Evolutionary conservation across 2,797 vertebrate species (phyloP), one percentile per base, ranked within the genome.

Genomic region (Cyclura pinguis): DNA sequence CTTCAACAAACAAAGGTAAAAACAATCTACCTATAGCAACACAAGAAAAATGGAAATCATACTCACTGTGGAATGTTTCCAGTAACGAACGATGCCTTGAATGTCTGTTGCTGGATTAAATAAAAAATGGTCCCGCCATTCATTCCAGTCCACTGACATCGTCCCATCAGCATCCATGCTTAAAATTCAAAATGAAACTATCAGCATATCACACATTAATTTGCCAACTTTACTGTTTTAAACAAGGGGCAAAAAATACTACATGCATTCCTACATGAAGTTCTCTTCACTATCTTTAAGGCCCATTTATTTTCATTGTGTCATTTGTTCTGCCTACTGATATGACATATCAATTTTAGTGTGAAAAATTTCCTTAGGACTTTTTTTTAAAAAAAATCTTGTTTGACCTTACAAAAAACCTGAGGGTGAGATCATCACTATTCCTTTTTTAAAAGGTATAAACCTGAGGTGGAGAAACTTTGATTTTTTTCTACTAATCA

Each of bases 111-210:
- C 98, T 1, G 98, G 97, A 91, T 99, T 99, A 91, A 99, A 98
- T 94, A 99, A 97, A 94, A 99, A 99, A 91, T 99, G 98, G 84
- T 98, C 97, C 85, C 98, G 98, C 98, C 98, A 99, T 89, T 99
- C 98, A 87, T 98, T 98, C 98, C 98, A 99, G 95, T 99, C 98
- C 90, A 99, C 96, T 20, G 98, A 98, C 98, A 99, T 98, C n/a
- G 98, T 99, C 64, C 98, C 98, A 80, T 99, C 98, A 73, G 95
- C 96, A 95, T 99, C 98, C 22, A 99, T 99, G 93, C 99, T 99
- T 95, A 90, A 89, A 78, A 55, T 80, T 78, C 6, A 52, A 76
- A 73, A 4, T 93, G 6, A 88, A 80, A 80, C 10, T 35, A 62
- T 73, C 38, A 59, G 50, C 27, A 64, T 82, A 38, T 83, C 10